Percentiles rank a stretch among this genome's conserved stretches.
These are phyloP conservation scores for Brachyalestes nurse DNA, from an alignment of 2,797 vertebrate genomes.

Conservation along the genomic window DNA sequence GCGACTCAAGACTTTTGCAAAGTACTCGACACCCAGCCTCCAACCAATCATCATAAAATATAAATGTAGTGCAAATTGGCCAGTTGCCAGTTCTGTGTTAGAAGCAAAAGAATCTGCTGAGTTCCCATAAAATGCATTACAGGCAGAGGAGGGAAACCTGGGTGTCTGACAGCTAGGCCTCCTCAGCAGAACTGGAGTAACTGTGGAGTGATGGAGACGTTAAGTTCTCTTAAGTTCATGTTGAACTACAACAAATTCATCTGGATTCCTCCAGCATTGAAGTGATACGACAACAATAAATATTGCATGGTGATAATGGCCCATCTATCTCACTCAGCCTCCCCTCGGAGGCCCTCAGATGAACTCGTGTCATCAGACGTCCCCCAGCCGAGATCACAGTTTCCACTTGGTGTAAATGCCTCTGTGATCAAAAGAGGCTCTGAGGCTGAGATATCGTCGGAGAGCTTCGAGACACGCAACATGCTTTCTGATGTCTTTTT, in stretches of 20 bases:
- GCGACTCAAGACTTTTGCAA: too few species aligned
- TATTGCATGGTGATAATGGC: conserved; percentile 35
- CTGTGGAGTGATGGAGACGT: conserved; percentile 3
- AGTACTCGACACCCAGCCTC: too few species aligned
- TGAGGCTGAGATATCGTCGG: conserved; percentile 29
- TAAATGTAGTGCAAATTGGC: too few species aligned
- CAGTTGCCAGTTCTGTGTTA: too few species aligned
- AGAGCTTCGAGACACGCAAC: conserved; percentile 12
- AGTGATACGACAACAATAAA: conserved; percentile 31
- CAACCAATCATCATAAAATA: too few species aligned
- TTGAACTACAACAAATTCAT: conserved; percentile 3
- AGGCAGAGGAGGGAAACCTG: too few species aligned
- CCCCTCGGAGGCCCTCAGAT: conserved; percentile 17
- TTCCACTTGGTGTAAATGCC: conserved; percentile 19
- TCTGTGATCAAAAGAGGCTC: conserved; percentile 34
- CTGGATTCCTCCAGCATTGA: conserved; percentile 19
- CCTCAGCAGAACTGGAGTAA: background rate
- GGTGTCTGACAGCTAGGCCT: conserved; percentile 4
- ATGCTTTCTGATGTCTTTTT: conserved; percentile 38
- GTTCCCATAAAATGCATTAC: too few species aligned
- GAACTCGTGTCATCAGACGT: conserved; percentile 30
- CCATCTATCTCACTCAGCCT: conserved; percentile 24
- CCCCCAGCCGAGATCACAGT: conserved; percentile 34
- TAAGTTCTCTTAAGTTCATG: background rate
- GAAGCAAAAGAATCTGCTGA: too few species aligned